Conservation (phyloP, 2,113 vertebrate species). For the Sander vitreus region DNA sequence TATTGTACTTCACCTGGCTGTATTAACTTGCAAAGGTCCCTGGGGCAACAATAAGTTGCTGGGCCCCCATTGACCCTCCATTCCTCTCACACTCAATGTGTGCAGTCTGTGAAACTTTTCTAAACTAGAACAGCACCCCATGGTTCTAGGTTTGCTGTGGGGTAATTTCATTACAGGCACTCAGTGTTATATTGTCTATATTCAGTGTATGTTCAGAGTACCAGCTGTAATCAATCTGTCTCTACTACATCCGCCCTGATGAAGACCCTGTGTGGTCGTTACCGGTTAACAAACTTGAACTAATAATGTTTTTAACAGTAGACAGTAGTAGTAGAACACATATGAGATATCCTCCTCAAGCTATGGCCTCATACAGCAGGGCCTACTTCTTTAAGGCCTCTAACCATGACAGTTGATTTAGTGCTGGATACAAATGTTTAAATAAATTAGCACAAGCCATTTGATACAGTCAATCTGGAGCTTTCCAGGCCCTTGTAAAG, state of each 20-base stretch:
- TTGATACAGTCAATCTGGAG: not conserved
- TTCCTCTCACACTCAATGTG: not conserved
- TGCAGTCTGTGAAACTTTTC: not conserved
- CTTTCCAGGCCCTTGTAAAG: not conserved
- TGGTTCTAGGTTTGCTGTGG: not conserved
- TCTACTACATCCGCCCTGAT: too few relatives aligned
- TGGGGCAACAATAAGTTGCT: not conserved
- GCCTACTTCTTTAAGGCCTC: not conserved
- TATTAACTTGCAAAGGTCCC: not conserved
- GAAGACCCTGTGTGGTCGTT: not conserved
- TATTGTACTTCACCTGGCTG: not conserved
- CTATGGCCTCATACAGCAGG: not conserved
- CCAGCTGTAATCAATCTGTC: not conserved
- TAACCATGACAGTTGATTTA: not conserved
- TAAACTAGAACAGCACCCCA: not conserved
- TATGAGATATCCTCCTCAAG: not conserved
- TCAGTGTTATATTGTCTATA: not conserved
- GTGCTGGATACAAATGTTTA: not conserved
- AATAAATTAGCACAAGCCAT: not conserved
- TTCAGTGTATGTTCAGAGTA: not conserved
- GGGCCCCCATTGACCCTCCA: not conserved
- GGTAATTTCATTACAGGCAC: not conserved
- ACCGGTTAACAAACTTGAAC: too few relatives aligned
- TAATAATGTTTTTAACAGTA: not conserved
- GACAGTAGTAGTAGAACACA: not conserved